Evolutionary conservation across 2,113 vertebrate genomes (phyloP), one percentile per base, ranked within the genome.

Genomic region (Hyperopisus bebe): DNA sequence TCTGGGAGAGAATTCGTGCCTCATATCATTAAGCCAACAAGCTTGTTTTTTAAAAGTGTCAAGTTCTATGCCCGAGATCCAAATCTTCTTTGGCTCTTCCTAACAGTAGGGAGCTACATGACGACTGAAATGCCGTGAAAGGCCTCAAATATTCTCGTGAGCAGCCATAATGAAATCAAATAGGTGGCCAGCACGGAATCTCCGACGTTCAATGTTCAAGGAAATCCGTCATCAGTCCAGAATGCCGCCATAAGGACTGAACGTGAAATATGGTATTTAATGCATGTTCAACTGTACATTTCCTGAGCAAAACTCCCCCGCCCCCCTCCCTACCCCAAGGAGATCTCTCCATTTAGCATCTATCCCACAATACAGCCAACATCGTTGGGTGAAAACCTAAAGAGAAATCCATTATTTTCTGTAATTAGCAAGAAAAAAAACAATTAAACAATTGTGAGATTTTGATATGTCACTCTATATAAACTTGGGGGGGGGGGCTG

Each of bases 321-420:
- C n/a, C 44, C 5, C 46, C 47, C 46, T 9, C 84, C 42, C 19
- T 55, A 85, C 46, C 46, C 77, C 51, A 80, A 62, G 55, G 47
- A 46, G 89, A 47, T 19, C 24, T 88, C 74, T 87, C 5, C 9
- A 74, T 10, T 44, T 55, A 87, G 86, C 48, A 88, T 90, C 77
- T 46, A 88, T 39, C 24, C 50, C 39, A 74, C 55, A 24, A 21
- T 42, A 31, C 62, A 48, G 74, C 90, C 90, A 88, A 88, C 50
- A 80, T 19, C 48, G 51, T 21, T 47, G 86, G 90, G 77, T 62
- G n/a, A 70, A 44, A 70, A 77, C 90, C 50, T 58, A 85, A 51
- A 82, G 46, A 46, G 19, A 80, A 77, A 66, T 80, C 55, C 51
- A 50, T 88, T 80, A 84, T 19, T 90, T 90, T 13, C 3, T 17